A percentile compares a stretch with the other conserved stretches of the same genome.
phyloP scores from a whole-genome alignment of 2,888 invertebrate species.

The Pyralis farinalis region DNA sequence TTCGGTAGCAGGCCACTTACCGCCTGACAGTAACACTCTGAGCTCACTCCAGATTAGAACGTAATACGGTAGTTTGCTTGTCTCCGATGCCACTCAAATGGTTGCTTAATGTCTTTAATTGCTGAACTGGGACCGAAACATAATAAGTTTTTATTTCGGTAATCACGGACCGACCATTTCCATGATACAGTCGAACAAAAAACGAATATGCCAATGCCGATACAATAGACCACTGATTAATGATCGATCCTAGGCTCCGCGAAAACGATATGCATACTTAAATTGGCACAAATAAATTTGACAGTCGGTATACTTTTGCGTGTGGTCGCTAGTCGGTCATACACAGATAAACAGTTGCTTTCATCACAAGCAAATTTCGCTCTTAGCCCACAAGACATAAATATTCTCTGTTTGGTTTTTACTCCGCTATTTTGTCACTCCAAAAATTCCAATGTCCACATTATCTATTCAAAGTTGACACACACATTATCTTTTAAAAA shows the following conservation, averaged over 20 bases:
- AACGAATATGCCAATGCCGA: conserved; percentile 1
- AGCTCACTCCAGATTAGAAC: conserved; percentile 73
- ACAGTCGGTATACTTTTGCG: conserved; percentile 8
- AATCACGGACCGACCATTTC: neutral
- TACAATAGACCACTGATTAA: conserved; percentile 10
- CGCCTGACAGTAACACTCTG: conserved; percentile 61
- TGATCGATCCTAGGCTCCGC: conserved; percentile 4
- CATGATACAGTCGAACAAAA: conserved; percentile 1
- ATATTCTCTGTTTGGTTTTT: neutral
- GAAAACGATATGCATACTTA: conserved; percentile 6
- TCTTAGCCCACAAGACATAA: conserved; percentile 2
- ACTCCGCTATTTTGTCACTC: neutral
- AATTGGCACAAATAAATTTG: conserved; percentile 6
- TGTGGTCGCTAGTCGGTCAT: conserved; percentile 4
- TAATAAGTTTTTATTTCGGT: conserved; percentile 5
- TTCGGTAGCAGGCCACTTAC: conserved; percentile 67
- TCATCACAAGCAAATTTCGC: neutral
- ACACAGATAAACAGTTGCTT: neutral
- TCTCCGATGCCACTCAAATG: conserved; percentile 58
- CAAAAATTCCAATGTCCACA: conserved; percentile 3
- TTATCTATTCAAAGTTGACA: conserved; percentile 11
- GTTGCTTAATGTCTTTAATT: conserved; percentile 69
- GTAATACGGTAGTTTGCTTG: conserved; percentile 75
- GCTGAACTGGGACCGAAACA: conserved; percentile 12
- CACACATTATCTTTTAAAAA: conserved; percentile 11